A percentile compares a stretch with the other conserved stretches of the same genome.
phyloP scores from a whole-genome alignment of 1,140 invertebrate genomes.

The Drosophila arawakana region DNA sequence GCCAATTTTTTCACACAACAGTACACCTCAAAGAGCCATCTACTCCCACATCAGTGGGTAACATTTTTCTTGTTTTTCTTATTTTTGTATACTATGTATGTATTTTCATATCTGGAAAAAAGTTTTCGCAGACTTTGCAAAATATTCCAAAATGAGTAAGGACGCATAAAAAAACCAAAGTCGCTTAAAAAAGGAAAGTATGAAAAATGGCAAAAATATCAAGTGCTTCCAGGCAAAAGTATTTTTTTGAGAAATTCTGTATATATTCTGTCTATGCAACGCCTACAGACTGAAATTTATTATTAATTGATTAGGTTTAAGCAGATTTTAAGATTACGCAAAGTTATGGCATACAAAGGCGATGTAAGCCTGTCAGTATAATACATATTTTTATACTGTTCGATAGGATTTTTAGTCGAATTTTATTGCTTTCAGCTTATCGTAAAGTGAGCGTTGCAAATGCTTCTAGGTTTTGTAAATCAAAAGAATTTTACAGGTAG shows the following conservation, averaged over 20 bases:
- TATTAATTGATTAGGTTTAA: conserved; percentile 81
- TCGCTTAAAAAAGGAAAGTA: conserved; percentile 32
- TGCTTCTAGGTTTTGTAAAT: too few species aligned
- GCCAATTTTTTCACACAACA: conserved; percentile 81
- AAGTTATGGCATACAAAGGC: conserved; percentile 21
- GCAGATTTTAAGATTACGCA: conserved; percentile 61
- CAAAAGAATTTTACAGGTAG: too few species aligned
- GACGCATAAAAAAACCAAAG: conserved; percentile 29
- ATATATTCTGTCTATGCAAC: conserved; percentile 42
- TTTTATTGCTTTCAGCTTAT: too few species aligned
- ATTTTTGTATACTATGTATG: conserved; percentile 16
- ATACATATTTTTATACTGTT: background rate
- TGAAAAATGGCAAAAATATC: conserved; percentile 43
- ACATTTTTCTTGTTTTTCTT: conserved; percentile 33
- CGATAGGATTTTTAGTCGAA: background rate
- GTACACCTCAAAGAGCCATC: conserved; percentile 74
- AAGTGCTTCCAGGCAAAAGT: conserved; percentile 64
- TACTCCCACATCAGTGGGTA: conserved; percentile 13
- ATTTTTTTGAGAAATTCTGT: conserved; percentile 32
- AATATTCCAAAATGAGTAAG: conserved; percentile 54
- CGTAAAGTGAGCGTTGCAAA: too few species aligned
- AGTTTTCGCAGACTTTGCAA: conserved; percentile 76
- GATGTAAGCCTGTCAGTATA: background rate
- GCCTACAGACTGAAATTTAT: conserved; percentile 70
- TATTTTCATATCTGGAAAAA: conserved; percentile 46